A percentile compares a stretch with the other conserved stretches of the same genome.
Conservation (phyloP, 2,797 vertebrate species). For the Tiaroga cobitis region DNA sequence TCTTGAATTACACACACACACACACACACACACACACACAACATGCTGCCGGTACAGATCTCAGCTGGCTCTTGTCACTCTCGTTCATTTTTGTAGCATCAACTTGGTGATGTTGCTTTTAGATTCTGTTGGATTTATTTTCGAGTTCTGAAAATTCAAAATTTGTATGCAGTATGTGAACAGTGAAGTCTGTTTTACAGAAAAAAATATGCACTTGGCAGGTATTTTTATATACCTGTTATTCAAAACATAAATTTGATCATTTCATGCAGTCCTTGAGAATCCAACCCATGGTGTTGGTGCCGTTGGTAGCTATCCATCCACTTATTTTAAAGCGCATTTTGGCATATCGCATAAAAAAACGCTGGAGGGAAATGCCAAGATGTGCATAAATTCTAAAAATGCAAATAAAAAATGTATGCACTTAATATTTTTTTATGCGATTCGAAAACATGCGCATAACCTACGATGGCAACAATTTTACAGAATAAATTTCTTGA, state of each 20-base stretch:
- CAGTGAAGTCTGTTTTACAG: background rate
- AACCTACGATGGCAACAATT: no score
- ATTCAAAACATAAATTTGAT: background rate
- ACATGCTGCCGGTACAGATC: conserved; percentile 3
- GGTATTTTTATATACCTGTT: background rate
- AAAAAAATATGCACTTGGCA: background rate
- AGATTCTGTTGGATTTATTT: conserved; percentile 13
- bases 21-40: background rate
- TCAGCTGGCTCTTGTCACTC: background rate
- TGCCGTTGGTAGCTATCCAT: background rate
- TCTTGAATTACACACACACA: background rate
- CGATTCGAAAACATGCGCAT: no score
- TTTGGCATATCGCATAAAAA: no score
- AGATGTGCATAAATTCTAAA: no score
- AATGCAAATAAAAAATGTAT: no score
- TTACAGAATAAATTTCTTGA: no score
- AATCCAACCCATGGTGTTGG: background rate
- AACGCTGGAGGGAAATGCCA: no score
- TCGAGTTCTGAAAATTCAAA: background rate
- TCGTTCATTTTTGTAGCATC: conserved; percentile 17
- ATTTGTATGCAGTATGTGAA: background rate
- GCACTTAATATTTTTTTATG: no score
- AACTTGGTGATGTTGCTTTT: background rate
- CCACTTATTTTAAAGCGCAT: no score
- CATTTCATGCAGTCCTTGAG: background rate